Percentiles rank a stretch among this genome's conserved stretches.
phyloP scores from a whole-genome alignment of 2,888 invertebrate genomes.

The Drosophila birchii region DNA sequence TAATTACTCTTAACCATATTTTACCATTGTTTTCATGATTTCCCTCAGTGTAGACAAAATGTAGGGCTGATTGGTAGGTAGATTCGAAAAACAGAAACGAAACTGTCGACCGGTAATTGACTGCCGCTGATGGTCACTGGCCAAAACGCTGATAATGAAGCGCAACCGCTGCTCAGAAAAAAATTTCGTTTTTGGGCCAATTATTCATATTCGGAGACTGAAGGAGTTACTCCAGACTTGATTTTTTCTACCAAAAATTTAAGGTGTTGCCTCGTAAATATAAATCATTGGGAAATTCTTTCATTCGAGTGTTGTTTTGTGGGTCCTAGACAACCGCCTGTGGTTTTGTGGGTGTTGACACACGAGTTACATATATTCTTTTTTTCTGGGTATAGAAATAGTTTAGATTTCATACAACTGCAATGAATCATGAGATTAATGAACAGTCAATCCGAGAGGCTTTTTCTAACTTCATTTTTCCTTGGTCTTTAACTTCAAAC shows the following conservation, averaged over 20 bases:
- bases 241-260: conserved; percentile 66
- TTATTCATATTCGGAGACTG: conserved; percentile 71
- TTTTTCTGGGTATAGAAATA: conserved; percentile 2
- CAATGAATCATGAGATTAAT: conserved; percentile 73
- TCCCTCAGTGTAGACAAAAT: conserved; percentile 4
- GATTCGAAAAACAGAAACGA: conserved; percentile 33
- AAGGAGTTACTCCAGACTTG: conserved; percentile 48
- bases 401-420: conserved; percentile 12
- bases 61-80: conserved; percentile 24
- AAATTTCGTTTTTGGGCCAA: conserved; percentile 57
- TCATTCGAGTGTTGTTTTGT: conserved; percentile 34
- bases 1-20: neutral
- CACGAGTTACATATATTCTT: conserved; percentile 14
- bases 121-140: conserved; percentile 51
- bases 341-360: conserved; percentile 82
- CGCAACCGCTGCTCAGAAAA: conserved; percentile 65
- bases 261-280: conserved; percentile 76
- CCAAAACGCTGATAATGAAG: conserved; percentile 79
- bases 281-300: conserved; percentile 73
- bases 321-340: conserved; percentile 60
- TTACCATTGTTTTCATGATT: neutral
- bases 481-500: conserved; percentile 53
- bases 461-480: conserved; percentile 9
- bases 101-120: conserved; percentile 53
- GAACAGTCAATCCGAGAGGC: conserved; percentile 62